Base-by-base conservation (phyloP, 2,888 invertebrate genomes). In the Venusia cambrica region DNA sequence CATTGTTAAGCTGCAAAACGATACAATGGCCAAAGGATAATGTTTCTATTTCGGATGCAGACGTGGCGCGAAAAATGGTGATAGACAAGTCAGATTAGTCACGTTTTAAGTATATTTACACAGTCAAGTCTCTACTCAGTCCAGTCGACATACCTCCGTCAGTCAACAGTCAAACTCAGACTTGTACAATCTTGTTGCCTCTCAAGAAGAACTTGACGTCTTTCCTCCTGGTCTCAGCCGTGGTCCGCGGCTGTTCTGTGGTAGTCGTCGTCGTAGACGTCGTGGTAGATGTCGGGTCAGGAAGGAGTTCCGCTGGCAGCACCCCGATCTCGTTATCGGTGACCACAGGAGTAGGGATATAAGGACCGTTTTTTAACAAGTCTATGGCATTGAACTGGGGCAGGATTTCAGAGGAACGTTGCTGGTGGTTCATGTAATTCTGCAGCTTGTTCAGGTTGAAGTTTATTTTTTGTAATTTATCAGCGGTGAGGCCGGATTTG, bases 161-260 rank as follows among this genome's bases (percentile, higher is more conserved):
- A 62, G 61, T 66, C 61, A 59, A 52, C 52, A 49, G 56, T 59
- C 64, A 72, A 62, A 61, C 63, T 85, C 83, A 83, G 64, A 81
- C 78, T 74, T 77, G 70, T 54, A 87, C 68, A 51, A 87, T 87
- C 73, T 62, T 83, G 78, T 87, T 87, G 49, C 87, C 87, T 42
- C 84, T 77, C 7, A 88, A 75, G 57, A 76, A 73, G 61, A 70
- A 87, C 61, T 77, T 83, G 50, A 74, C 60, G 51, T 84, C 85
- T 65, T 79, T 83, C 63, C 80, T 75, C 56, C 63, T 71, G 38
- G 59, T 73, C 46, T 71, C 70, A 42, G 48, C 60, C 2, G 72
- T 73, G 24, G 61, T 50, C 29, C 57, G 66, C 48, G 70, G 63
- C 19, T 42, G 45, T 50, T 51, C 54, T 48, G 65, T 66, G 19